Percentiles rank a stretch among this genome's conserved stretches.
phyloP scores from a whole-genome alignment of 2,797 vertebrate species.

The Gila robusta region DNA sequence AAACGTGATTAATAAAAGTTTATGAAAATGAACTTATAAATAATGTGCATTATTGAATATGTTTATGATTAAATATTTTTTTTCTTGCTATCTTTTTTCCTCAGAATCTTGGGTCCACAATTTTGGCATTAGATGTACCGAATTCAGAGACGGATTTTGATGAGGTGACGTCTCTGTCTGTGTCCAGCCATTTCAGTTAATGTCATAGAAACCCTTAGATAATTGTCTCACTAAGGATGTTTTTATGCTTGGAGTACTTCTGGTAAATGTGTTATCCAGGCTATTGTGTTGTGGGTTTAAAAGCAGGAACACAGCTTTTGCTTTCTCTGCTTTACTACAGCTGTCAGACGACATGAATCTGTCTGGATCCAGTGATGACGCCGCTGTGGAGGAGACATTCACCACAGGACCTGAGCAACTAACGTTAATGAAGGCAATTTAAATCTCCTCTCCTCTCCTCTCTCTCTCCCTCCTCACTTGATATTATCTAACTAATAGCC shows the following conservation, averaged over 20 bases:
- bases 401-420: not conserved
- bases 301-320: not conserved
- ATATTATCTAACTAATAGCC: not conserved
- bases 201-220: not conserved
- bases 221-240: not conserved
- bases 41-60: not conserved
- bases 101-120: not conserved
- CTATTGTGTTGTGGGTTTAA: not conserved
- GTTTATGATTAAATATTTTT: not conserved
- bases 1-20: not conserved
- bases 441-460: not conserved
- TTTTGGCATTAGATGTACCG: not conserved
- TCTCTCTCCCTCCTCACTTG: no score
- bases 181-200: not conserved
- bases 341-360: no score
- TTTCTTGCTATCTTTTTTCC: no score
- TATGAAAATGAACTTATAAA: not conserved
- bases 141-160: rapidly evolving
- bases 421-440: not conserved
- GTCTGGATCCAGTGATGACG: not conserved
- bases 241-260: not conserved
- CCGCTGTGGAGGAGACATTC: not conserved
- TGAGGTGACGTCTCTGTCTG: not conserved
- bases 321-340: constrained; percentile 1
- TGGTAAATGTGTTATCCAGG: not conserved